Evolutionary conservation across 2,113 vertebrate genomes (phyloP), one percentile per base, ranked within the genome.

Genomic region (Caloenas nicobarica): DNA sequence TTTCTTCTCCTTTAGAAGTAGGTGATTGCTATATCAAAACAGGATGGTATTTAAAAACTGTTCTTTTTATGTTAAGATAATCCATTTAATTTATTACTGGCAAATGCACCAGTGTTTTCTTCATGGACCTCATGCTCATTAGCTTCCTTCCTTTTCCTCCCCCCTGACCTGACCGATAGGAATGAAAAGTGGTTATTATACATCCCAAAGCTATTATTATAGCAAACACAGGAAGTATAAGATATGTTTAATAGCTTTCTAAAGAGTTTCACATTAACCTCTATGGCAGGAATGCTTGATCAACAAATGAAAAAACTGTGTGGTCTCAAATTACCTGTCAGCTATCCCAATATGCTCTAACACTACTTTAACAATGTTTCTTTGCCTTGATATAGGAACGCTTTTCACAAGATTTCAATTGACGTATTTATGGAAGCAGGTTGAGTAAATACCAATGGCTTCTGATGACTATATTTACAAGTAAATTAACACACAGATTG

Each of bases 391-490:
- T 53, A 23, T 34, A 54, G 38, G 21, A 95, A 61, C 64, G 13
- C 1, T 91, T 95, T 95, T 76, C 33, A 48, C 91, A 88, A 85
- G 9, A 74, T 60, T 93, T 89, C 90, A 96, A 87, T 88, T 88
- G 31, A 76, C 7, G 2, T 68, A 68, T 87, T 96, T 96, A 81
- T 70, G 40, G 71, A 94, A 92, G 28, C 11, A 62, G 18, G 11
- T 25, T 70, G 7, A 58, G 28, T 65, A 94, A 91, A 61, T 83
- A 88, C 83, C 34, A 68, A 57, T 50, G 19, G 16, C 9, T 81
- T 56, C 83, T 83, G 29, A 94, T 86, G 31, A 61, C 22, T 94
- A 28, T 74, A 86, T 95, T 97, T 96, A 77, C 42, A 78, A 93
- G 14, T 31, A 94, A 87, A 95, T 89, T 91, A 53, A 87, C 44